Conservation (phyloP, 37 sponge, comb jelly and placozoan species). For the Beroe forskalii region DNA sequence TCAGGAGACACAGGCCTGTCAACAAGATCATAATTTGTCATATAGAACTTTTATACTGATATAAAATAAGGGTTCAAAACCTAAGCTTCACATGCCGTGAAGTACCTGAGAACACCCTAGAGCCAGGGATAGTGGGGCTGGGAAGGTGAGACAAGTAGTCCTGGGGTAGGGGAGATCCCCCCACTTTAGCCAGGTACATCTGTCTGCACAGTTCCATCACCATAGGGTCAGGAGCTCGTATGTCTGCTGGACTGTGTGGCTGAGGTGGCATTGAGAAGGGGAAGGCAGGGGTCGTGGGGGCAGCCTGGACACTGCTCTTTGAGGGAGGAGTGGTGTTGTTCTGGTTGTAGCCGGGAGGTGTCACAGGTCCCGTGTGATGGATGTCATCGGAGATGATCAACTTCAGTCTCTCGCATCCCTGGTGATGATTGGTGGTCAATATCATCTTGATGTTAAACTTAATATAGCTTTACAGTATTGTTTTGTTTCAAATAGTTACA, state of each 20-base stretch:
- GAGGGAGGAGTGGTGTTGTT: neutral
- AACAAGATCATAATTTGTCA: no score
- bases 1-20: no score
- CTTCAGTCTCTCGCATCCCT: conserved; percentile 30
- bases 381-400: neutral
- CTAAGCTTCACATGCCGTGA: no score
- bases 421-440: neutral
- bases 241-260: neutral
- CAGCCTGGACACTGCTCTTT: neutral
- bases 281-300: neutral
- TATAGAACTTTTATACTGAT: no score
- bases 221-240: neutral
- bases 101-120: conserved; percentile 18
- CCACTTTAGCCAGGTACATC: neutral
- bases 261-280: neutral
- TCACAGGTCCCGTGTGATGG: neutral
- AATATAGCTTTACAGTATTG: neutral
- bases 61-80: no score
- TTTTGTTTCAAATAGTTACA: no score
- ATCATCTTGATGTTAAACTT: no score
- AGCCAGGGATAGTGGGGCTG: conserved; percentile 15
- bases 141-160: neutral
- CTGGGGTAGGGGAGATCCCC: neutral
- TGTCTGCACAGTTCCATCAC: neutral
- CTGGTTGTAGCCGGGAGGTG: neutral